These are phyloP conservation scores for Carposina sasakii DNA, from an alignment of 1,140 invertebrate species.

Conservation along the genomic window DNA sequence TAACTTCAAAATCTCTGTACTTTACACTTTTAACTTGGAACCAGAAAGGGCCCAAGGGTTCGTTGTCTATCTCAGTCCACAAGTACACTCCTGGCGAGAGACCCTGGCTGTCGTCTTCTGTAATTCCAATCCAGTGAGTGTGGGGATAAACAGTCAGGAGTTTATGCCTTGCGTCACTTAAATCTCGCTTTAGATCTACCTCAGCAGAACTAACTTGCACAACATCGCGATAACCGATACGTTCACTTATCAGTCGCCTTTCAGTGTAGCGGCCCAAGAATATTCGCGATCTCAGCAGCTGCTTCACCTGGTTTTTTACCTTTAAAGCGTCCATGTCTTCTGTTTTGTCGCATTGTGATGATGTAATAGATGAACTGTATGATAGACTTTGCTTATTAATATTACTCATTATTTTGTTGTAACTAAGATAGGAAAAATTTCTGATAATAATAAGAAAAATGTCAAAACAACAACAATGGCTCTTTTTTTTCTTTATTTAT, in stretches of 20 bases:
- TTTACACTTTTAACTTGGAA: conserved; percentile 75
- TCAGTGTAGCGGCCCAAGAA: conserved; percentile 76
- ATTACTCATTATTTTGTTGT: too few relatives aligned
- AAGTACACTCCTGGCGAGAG: conserved; percentile 65
- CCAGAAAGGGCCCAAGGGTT: conserved; percentile 78
- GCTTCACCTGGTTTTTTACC: conserved; percentile 60
- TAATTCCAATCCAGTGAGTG: conserved; percentile 49
- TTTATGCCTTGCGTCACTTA: conserved; percentile 41
- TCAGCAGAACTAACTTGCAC: conserved; percentile 68
- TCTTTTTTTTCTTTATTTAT: too few relatives aligned
- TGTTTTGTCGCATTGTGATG: too few relatives aligned
- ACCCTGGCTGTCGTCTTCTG: conserved; percentile 37
- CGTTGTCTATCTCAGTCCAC: conserved; percentile 73
- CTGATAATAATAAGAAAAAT: too few relatives aligned
- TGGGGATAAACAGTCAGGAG: conserved; percentile 31
- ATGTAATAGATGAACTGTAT: too few relatives aligned
- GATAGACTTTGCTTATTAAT: too few relatives aligned
- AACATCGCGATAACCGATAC: conserved; percentile 66
- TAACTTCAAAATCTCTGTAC: conserved; percentile 71
- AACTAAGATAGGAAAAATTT: too few relatives aligned
- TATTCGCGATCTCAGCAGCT: conserved; percentile 67
- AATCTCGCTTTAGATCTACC: conserved; percentile 55
- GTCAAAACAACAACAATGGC: too few relatives aligned
- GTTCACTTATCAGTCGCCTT: conserved; percentile 67
- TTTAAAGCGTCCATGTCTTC: conserved; percentile 28